Conservation (phyloP, 2,797 vertebrate species). For the Myotis myotis region DNA sequence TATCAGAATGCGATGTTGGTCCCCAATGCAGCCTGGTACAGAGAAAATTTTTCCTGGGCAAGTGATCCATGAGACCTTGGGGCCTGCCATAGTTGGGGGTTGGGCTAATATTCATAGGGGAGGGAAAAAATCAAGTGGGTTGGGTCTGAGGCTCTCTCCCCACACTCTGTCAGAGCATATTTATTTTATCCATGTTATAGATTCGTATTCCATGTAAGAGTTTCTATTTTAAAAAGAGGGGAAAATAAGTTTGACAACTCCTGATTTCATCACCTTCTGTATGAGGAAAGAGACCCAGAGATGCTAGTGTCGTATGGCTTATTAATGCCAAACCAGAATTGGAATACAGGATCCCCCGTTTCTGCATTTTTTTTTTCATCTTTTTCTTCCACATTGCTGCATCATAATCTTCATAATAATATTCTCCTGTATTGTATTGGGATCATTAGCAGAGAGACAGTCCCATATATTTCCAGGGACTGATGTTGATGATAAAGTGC, state of each 20-base stretch:
- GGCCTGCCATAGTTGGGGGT: fast-evolving
- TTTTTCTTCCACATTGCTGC: not conserved
- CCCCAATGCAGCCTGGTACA: not conserved
- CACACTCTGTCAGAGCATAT: not conserved
- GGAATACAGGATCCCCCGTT: not conserved
- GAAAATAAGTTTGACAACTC: not conserved
- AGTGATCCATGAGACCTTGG: not conserved
- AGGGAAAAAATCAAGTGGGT: not conserved
- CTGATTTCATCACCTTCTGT: not conserved
- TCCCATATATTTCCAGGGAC: not conserved
- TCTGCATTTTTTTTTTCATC: not conserved
- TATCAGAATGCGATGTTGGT: not conserved
- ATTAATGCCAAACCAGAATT: not conserved
- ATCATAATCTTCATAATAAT: not conserved
- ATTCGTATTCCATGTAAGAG: not conserved
- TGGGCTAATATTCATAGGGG: not conserved
- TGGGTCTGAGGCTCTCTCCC: not conserved
- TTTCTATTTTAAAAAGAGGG: not conserved
- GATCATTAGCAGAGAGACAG: not conserved
- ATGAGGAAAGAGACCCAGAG: not conserved
- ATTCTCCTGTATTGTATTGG: not conserved
- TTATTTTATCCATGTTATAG: not conserved
- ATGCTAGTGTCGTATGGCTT: not conserved
- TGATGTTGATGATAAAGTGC: not conserved
- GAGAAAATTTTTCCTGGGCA: not conserved